phyloP scores from a whole-genome alignment of 1,140 invertebrate species.

The Sminthurides bifidus region DNA sequence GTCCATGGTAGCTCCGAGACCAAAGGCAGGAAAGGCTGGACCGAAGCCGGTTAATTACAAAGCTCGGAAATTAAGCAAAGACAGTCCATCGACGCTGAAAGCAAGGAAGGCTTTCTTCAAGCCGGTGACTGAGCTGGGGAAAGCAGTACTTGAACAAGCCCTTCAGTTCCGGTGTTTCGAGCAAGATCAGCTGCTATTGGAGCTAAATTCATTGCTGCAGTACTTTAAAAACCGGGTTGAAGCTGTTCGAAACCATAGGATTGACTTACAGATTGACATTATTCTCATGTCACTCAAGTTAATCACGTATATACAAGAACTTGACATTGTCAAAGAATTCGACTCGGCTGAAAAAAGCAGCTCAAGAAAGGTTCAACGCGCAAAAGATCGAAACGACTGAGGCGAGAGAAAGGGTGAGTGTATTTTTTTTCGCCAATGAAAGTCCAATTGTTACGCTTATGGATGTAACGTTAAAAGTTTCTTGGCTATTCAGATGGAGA shows the following conservation, averaged over 20 bases:
- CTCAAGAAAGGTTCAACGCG: slow-evolving; percentile 12
- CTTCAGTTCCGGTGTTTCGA: slow-evolving; percentile 11
- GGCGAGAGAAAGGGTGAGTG: slow-evolving; percentile 10
- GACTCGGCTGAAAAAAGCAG: slow-evolving; percentile 18
- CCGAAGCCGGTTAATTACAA: too few relatives aligned
- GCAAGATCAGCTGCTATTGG: slow-evolving; percentile 11
- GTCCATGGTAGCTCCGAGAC: neutral
- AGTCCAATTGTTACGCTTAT: too few relatives aligned
- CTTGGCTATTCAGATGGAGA: slow-evolving; percentile 14
- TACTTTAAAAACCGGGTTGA: slow-evolving; percentile 21
- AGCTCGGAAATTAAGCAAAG: too few relatives aligned
- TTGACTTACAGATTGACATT: slow-evolving; percentile 15
- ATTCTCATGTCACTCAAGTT: slow-evolving; percentile 15
- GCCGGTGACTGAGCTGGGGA: slow-evolving; percentile 8
- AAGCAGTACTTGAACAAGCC: neutral
- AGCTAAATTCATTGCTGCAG: slow-evolving; percentile 14
- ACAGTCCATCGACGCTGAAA: slow-evolving; percentile 10
- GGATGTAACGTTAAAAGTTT: too few relatives aligned
- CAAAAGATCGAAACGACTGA: slow-evolving; percentile 18
- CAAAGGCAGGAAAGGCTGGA: neutral
- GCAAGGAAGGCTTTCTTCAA: slow-evolving; percentile 23
- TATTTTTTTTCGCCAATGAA: too few relatives aligned
- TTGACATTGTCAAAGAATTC: slow-evolving; percentile 29
- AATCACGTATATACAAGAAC: slow-evolving; percentile 15
- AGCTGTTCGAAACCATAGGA: slow-evolving; percentile 9